phyloP scores from a whole-genome alignment of 2,113 vertebrate genomes.

The Microcebus lehilahytsara region DNA sequence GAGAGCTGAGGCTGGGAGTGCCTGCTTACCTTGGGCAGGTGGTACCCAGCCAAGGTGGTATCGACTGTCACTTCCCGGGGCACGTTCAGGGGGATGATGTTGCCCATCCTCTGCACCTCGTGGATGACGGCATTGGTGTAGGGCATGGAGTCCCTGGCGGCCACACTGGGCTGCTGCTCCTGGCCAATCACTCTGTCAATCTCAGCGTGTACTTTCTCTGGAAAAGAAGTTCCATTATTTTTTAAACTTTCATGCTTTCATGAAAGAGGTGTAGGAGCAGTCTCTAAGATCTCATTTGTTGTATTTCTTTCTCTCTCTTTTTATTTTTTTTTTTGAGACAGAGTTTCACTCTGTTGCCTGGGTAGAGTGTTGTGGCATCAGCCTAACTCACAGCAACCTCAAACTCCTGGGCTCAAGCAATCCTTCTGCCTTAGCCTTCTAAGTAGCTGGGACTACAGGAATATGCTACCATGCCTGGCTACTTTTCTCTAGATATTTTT shows the following conservation, averaged over 20 bases:
- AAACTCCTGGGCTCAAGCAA: too few relatives aligned
- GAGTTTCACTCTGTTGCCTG: too few relatives aligned
- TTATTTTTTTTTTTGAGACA: too few relatives aligned
- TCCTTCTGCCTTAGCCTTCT: too few relatives aligned
- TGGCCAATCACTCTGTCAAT: slow-evolving; percentile 59
- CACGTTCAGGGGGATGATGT: slow-evolving; percentile 86
- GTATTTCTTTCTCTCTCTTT: too few relatives aligned
- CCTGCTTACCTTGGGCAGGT: slow-evolving; percentile 54
- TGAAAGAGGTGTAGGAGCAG: neutral
- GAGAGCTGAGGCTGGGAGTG: too few relatives aligned
- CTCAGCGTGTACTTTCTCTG: slow-evolving; percentile 73
- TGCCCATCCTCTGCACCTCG: slow-evolving; percentile 88
- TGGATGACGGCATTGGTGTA: slow-evolving; percentile 90
- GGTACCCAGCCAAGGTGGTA: slow-evolving; percentile 79
- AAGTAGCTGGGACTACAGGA: too few relatives aligned
- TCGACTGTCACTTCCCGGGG: slow-evolving; percentile 81
- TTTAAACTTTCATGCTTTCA: neutral
- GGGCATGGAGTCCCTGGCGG: slow-evolving; percentile 55
- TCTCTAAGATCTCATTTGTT: neutral
- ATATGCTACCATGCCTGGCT: too few relatives aligned
- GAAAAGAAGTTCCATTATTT: neutral
- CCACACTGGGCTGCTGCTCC: neutral
- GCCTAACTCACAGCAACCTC: too few relatives aligned
- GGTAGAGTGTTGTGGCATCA: too few relatives aligned
- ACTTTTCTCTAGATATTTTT: too few relatives aligned